Conservation (phyloP, 2,797 vertebrate species). For the Acanthurus tractus region DNA sequence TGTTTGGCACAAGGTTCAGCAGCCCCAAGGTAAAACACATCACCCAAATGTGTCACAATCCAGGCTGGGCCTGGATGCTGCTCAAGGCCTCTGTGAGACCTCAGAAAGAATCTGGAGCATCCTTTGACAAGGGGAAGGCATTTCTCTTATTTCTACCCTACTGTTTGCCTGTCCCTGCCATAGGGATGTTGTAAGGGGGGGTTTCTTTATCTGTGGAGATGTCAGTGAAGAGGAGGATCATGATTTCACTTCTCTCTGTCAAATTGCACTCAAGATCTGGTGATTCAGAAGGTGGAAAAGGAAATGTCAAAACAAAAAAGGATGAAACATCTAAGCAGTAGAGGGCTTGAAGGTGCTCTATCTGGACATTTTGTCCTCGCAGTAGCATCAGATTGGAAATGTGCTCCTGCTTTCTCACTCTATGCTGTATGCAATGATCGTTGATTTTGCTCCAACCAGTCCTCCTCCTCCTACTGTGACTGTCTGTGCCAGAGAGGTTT, state of each 20-base stretch:
- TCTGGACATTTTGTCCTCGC: slow-evolving; percentile 54
- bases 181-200: slow-evolving; percentile 17
- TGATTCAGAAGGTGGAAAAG: slow-evolving; percentile 24
- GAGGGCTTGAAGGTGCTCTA: slow-evolving; percentile 17
- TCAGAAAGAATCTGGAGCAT: slow-evolving; percentile 70
- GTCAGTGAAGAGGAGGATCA: slow-evolving; percentile 45
- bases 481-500: slow-evolving; percentile 57
- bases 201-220: slow-evolving; percentile 53
- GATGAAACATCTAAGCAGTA: slow-evolving; percentile 14
- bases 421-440: slow-evolving; percentile 26
- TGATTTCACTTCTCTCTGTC: slow-evolving; percentile 38
- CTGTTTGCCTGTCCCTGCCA: slow-evolving; percentile 51
- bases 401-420: slow-evolving; percentile 17
- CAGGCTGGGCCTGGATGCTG: slow-evolving; percentile 32
- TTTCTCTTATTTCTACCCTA: slow-evolving; percentile 45
- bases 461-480: slow-evolving; percentile 42
- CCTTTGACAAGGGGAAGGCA: slow-evolving; percentile 66
- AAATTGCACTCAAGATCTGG: slow-evolving; percentile 39
- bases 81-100: slow-evolving; percentile 68
- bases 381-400: slow-evolving; percentile 36
- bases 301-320: slow-evolving; percentile 49
- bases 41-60: slow-evolving; percentile 75
- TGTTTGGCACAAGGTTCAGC: slow-evolving; percentile 54
- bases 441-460: slow-evolving; percentile 50
- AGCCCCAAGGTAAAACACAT: slow-evolving; percentile 72